Conservation (phyloP, 1,140 invertebrate species). For the Pseudomyrmex gracilis region DNA sequence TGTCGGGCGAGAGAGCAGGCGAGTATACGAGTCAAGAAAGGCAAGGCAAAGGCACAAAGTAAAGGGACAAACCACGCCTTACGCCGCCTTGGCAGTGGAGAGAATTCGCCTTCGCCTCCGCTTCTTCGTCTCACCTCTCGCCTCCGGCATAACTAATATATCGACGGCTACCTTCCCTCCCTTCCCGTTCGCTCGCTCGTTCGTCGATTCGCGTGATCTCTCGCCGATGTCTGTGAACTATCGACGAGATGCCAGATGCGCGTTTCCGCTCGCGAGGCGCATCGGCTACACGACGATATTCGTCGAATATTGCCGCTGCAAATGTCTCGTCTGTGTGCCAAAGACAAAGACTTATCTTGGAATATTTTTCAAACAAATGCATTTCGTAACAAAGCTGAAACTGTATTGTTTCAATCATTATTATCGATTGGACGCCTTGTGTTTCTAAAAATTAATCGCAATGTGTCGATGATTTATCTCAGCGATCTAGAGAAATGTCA, state of each 20-base stretch:
- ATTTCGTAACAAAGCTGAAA: too few species aligned
- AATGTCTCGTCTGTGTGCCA: not conserved
- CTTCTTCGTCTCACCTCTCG: conserved; percentile 68
- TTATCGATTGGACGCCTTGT: not conserved
- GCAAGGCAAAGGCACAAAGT: conserved; percentile 69
- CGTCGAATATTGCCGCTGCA: too few species aligned
- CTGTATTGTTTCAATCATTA: too few species aligned
- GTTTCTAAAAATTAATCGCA: conserved; percentile 22
- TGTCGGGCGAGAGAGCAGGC: conserved; percentile 18
- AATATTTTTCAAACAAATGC: too few species aligned
- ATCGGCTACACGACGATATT: conserved; percentile 28
- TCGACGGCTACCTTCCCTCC: conserved; percentile 53
- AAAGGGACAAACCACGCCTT: conserved; percentile 75
- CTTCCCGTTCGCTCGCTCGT: conserved; percentile 22
- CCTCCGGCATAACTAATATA: conserved; percentile 72
- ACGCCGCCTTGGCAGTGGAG: conserved; percentile 71
- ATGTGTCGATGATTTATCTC: conserved; percentile 19
- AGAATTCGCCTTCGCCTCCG: conserved; percentile 67
- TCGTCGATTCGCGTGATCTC: conserved; percentile 60
- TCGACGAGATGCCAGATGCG: conserved; percentile 54
- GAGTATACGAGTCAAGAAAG: conserved; percentile 55
- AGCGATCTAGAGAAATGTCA: conserved; percentile 61
- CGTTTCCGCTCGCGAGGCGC: conserved; percentile 42
- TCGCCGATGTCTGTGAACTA: conserved; percentile 37
- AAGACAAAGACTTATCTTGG: too few species aligned